A percentile compares a stretch with the other conserved stretches of the same genome.
Conservation (phyloP, 2,113 vertebrate genomes). For the Coracopsis vasa region DNA sequence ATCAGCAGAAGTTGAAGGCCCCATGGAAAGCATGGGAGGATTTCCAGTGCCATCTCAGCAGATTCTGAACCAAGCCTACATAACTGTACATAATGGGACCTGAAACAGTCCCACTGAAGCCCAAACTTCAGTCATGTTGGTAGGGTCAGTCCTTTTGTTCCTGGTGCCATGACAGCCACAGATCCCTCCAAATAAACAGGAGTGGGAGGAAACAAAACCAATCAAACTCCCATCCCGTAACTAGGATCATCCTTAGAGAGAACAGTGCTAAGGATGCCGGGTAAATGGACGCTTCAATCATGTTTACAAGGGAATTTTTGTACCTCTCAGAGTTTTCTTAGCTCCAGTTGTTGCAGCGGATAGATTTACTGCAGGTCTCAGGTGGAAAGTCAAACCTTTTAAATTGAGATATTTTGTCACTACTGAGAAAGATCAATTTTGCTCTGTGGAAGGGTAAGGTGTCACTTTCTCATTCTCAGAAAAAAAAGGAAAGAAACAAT, state of each 20-base stretch:
- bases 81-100: not conserved
- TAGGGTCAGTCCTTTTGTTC: not conserved
- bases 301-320: conserved; percentile 2
- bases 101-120: not conserved
- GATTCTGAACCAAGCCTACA: not conserved
- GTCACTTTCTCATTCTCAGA: not conserved
- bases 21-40: not conserved
- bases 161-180: not conserved
- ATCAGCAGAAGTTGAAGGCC: conserved; percentile 1
- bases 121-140: not conserved
- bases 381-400: conserved; percentile 50
- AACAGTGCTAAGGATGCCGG: not conserved
- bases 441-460: not conserved
- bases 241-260: not conserved
- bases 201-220: not conserved
- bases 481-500: not conserved
- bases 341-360: not conserved
- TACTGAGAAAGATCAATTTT: conserved; percentile 33
- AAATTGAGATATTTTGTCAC: conserved; percentile 45
- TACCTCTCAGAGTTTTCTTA: not conserved
- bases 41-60: conserved; percentile 31
- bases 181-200: not conserved
- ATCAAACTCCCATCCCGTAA: not conserved
- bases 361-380: conserved; percentile 31
- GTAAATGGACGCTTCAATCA: not conserved